Conservation (phyloP, 2,797 vertebrate genomes). For the Lophotriccus pileatus region DNA sequence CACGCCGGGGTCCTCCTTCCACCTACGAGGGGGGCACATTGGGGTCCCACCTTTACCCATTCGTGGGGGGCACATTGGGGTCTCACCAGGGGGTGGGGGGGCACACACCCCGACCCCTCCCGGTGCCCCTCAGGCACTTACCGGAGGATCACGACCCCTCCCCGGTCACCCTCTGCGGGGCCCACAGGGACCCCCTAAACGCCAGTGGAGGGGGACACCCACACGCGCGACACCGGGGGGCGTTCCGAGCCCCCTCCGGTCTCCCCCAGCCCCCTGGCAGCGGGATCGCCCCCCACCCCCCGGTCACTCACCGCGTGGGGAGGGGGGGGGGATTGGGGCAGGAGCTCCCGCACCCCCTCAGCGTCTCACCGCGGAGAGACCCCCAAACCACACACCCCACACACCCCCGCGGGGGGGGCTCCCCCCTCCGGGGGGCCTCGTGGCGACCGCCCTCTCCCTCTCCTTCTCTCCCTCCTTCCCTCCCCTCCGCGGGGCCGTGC, state of each 20-base stretch:
- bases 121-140: not conserved
- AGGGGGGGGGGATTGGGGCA: no score
- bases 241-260: not conserved
- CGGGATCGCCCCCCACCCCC: no score
- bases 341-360: not conserved
- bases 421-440: not conserved
- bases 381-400: not conserved
- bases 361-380: not conserved
- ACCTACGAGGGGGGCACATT: rapidly evolving
- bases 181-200: not conserved
- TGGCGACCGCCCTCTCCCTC: not conserved
- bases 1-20: no score
- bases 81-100: not conserved
- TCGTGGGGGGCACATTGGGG: not conserved
- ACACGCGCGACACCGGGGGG: not conserved
- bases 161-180: not conserved
- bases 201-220: rapidly evolving
- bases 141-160: not conserved
- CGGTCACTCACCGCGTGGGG: not conserved
- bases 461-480: not conserved
- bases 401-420: not conserved
- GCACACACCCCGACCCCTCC: not conserved
- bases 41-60: not conserved
- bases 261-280: not conserved
- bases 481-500: not conserved